Percentiles rank a stretch among this genome's conserved stretches.
phyloP scores from a whole-genome alignment of 2,113 vertebrate species.

The Lanius collurio region DNA sequence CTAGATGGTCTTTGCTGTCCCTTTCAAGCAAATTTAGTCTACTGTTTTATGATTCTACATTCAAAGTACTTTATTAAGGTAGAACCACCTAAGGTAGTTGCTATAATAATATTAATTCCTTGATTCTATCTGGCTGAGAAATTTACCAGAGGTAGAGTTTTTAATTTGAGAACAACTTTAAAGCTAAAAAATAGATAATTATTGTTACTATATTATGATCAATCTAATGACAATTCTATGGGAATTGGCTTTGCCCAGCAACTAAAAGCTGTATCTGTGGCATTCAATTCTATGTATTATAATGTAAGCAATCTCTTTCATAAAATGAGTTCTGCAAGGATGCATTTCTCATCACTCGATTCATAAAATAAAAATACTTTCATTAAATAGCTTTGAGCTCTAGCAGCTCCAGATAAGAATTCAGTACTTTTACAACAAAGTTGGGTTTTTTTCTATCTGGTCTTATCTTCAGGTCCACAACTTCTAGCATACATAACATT shows the following conservation, averaged over 20 bases:
- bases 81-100: background rate
- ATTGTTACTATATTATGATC: background rate
- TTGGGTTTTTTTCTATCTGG: background rate
- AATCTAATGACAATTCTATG: background rate
- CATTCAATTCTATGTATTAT: background rate
- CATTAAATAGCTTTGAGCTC: background rate
- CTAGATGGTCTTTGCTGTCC: background rate
- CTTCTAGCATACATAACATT: background rate
- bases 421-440: background rate
- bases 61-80: background rate
- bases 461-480: background rate
- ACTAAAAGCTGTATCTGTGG: background rate
- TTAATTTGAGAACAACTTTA: background rate
- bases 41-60: background rate
- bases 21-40: background rate
- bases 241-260: background rate
- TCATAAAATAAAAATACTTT: background rate
- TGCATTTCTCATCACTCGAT: background rate
- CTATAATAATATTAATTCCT: background rate
- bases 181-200: background rate
- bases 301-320: background rate
- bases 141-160: background rate
- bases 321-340: background rate
- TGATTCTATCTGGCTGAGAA: background rate
- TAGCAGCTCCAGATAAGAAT: background rate